Base-by-base conservation (phyloP, 2,888 invertebrate species). In the Clunio marinus region DNA sequence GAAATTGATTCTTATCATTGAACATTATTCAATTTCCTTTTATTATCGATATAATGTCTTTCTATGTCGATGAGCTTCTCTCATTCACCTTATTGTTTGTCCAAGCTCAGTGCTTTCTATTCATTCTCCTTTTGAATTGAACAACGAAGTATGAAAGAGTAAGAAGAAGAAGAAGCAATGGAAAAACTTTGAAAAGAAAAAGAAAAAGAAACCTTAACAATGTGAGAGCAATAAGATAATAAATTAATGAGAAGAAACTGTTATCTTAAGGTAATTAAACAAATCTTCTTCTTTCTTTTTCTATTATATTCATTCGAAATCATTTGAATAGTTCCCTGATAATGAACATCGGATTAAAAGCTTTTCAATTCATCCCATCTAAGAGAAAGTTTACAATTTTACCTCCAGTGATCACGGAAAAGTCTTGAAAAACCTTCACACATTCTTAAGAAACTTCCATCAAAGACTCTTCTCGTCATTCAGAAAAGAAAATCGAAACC, bases 11-110 rank as follows among this genome's bases (percentile, higher is more conserved):
- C 10, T 15, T 41, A 41, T 41, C 41, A 15, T 3, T n/a, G 41
- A 41, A 15, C 41, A 41, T 41, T 41, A 41, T 41, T 41, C 41
- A 41, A 41, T 41, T 41, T 41, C 41, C 41, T 41, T 41, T 41
- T 10, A 10, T 41, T 41, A 41, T 41, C 41, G 15, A 41, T 41
- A 41, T 41, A 41, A 41, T 41, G 41, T 41, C 41, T 41, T 41
- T 41, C 41, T 41, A 41, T 41, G 10, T 41, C 41, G 15, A 5
- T 41, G 41, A 41, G 41, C 41, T 41, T 41, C n/a, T 41, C 41
- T n/a, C 41, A 41, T 5, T 41, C 41, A n/a, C 41, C 8, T 32
- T 8, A 5, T 41, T 41, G 41, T 41, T 15, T 10, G 41, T 5
- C 32, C 4, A n/a, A 41, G 41, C 41, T 41, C 5, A n/a, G n/a